A percentile compares a stretch with the other conserved stretches of the same genome.
These are phyloP conservation scores for Drosophila gunungcola DNA, from an alignment of 1,140 invertebrate genomes.

Conservation along the genomic window DNA sequence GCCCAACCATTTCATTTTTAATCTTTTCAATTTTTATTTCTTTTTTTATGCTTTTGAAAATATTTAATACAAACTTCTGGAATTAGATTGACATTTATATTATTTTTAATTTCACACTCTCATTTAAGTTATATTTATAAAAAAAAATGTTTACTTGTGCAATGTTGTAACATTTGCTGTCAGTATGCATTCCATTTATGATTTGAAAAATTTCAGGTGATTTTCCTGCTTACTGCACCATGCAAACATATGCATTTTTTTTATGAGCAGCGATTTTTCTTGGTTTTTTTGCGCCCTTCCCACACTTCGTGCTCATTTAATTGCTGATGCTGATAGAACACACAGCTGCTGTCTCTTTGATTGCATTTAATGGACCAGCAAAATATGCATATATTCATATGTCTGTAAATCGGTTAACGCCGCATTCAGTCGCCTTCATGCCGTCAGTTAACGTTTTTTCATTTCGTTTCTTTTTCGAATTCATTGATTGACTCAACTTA, in stretches of 20 bases:
- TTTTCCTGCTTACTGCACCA: neutral
- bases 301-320: neutral
- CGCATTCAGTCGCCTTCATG: neutral
- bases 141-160: too few species aligned
- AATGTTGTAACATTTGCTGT: too few species aligned
- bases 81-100: too few species aligned
- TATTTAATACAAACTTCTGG: too few species aligned
- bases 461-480: neutral
- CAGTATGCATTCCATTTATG: too few species aligned
- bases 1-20: too few species aligned
- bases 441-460: neutral
- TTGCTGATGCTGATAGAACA: slow-evolving; percentile 7
- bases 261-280: neutral
- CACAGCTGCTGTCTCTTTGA: slow-evolving; percentile 22
- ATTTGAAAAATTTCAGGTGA: neutral
- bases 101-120: too few species aligned
- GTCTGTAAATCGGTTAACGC: slow-evolving; percentile 10
- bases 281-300: neutral
- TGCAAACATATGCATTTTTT: neutral
- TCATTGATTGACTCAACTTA: slow-evolving; percentile 37
- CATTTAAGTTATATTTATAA: too few species aligned
- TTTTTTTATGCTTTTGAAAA: too few species aligned
- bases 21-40: too few species aligned
- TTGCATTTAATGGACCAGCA: slow-evolving; percentile 26
- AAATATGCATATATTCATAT: slow-evolving; percentile 14